These are phyloP conservation scores for Sinonovacula constricta DNA, from an alignment of 1,140 invertebrate species.

Conservation along the genomic window DNA sequence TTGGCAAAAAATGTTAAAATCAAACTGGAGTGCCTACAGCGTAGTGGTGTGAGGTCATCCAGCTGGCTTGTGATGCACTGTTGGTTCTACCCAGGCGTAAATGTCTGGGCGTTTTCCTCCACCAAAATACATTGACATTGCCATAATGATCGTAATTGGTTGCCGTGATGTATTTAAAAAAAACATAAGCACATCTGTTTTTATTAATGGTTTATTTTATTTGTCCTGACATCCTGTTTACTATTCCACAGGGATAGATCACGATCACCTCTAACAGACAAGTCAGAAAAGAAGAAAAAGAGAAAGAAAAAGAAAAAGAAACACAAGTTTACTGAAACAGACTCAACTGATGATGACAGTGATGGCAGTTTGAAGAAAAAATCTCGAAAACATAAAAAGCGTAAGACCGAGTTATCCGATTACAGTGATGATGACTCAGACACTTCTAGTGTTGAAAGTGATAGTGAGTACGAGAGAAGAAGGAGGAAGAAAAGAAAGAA, in stretches of 20 bases:
- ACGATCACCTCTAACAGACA: slow-evolving; percentile 37
- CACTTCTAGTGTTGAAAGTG: slow-evolving; percentile 3
- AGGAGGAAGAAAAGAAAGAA: slow-evolving; percentile 26
- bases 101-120: not conserved
- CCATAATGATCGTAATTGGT: not conserved
- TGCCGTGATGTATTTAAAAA: not conserved
- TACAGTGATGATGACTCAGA: slow-evolving; percentile 7
- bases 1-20: too few species aligned
- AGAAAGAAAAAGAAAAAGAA: slow-evolving; percentile 39
- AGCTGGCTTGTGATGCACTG: not conserved
- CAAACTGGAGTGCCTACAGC: too few species aligned
- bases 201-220: not conserved
- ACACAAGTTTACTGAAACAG: not conserved
- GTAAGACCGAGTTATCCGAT: not conserved
- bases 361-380: slow-evolving; percentile 2
- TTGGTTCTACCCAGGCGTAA: not conserved
- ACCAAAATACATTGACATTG: too few species aligned
- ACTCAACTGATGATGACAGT: slow-evolving; percentile 16
- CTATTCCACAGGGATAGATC: slow-evolving; percentile 50
- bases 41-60: too few species aligned
- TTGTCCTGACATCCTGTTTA: too few species aligned
- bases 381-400: slow-evolving; percentile 11
- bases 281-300: slow-evolving; percentile 29
- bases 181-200: not conserved
- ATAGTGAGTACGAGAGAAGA: slow-evolving; percentile 9